Percentiles rank a stretch among this genome's conserved stretches.
Conservation (phyloP, 2,888 invertebrate genomes). For the Gibbula magus region DNA sequence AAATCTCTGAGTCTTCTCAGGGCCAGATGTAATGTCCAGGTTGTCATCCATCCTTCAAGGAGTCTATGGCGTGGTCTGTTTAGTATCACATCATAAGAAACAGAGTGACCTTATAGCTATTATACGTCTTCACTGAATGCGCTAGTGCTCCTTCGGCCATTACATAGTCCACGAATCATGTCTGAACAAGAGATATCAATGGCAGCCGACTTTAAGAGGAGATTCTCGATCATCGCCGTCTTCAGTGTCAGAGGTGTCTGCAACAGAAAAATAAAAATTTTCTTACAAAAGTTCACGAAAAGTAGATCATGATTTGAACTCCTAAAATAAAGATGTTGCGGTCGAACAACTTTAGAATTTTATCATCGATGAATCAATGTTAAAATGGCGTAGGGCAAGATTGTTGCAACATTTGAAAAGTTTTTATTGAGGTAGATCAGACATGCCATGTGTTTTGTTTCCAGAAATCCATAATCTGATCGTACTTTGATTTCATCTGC, state of each 20-base stretch:
- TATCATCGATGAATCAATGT: too few species aligned
- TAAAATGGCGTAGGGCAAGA: too few species aligned
- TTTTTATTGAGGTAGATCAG: too few species aligned
- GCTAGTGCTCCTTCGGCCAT: too few species aligned
- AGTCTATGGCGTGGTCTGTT: not conserved
- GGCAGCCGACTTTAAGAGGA: not conserved
- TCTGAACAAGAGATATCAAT: not conserved
- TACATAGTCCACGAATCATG: too few species aligned
- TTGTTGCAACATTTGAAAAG: too few species aligned
- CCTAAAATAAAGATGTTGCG: too few species aligned
- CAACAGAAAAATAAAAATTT: not conserved
- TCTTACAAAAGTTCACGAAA: not conserved
- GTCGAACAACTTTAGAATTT: too few species aligned
- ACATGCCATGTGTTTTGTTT: too few species aligned
- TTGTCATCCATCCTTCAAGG: constrained; percentile 4
- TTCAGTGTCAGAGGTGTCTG: not conserved
- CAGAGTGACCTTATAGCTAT: not conserved
- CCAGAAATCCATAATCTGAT: too few species aligned
- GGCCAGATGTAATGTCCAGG: not conserved
- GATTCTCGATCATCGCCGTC: not conserved
- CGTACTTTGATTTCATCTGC: too few species aligned
- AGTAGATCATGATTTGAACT: too few species aligned
- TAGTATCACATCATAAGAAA: constrained; percentile 12
- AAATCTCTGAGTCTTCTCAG: not conserved
- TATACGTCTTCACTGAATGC: not conserved